A percentile compares a stretch with the other conserved stretches of the same genome.
These are phyloP conservation scores for Sarotherodon lohbergeri DNA, from an alignment of 2,113 vertebrate species.

Conservation along the genomic window DNA sequence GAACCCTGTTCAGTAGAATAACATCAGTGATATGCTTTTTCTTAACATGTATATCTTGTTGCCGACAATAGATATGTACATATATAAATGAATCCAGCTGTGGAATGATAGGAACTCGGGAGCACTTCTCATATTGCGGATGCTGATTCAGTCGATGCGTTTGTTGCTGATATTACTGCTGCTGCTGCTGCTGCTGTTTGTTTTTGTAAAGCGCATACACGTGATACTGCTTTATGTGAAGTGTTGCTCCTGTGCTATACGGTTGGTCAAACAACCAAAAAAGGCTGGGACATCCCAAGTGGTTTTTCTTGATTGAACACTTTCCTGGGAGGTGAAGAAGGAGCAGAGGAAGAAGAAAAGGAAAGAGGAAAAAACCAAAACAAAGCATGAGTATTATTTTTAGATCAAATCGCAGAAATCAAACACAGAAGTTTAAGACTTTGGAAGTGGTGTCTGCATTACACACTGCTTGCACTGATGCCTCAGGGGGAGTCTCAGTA, in stretches of 20 bases:
- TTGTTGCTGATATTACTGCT: constrained; percentile 45
- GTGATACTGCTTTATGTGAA: constrained; percentile 56
- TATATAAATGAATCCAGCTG: constrained; percentile 67
- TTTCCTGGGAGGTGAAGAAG: constrained; percentile 51
- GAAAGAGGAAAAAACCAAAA: background rate
- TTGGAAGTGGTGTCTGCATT: constrained; percentile 40
- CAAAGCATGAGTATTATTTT: constrained; percentile 17
- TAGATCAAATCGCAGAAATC: constrained; percentile 3
- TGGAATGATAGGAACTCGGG: constrained; percentile 67
- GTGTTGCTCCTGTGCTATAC: constrained; percentile 72
- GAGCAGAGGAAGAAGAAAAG: background rate
- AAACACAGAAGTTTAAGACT: constrained; percentile 13
- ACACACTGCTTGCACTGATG: constrained; percentile 51
- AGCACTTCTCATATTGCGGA: constrained; percentile 57
- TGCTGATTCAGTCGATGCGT: constrained; percentile 30
- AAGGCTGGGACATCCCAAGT: constrained; percentile 71
- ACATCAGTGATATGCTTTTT: constrained; percentile 75
- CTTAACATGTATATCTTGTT: constrained; percentile 69
- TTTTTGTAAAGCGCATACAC: constrained; percentile 49
- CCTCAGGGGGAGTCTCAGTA: constrained; percentile 25
- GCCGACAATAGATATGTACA: constrained; percentile 70
- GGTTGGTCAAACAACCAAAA: constrained; percentile 70
- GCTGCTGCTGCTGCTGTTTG: background rate
- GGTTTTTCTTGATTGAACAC: constrained; percentile 73
- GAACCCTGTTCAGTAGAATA: constrained; percentile 72